These are phyloP conservation scores for Epiperipatus broadwayi DNA, from an alignment of 2,888 invertebrate species.

Conservation along the genomic window DNA sequence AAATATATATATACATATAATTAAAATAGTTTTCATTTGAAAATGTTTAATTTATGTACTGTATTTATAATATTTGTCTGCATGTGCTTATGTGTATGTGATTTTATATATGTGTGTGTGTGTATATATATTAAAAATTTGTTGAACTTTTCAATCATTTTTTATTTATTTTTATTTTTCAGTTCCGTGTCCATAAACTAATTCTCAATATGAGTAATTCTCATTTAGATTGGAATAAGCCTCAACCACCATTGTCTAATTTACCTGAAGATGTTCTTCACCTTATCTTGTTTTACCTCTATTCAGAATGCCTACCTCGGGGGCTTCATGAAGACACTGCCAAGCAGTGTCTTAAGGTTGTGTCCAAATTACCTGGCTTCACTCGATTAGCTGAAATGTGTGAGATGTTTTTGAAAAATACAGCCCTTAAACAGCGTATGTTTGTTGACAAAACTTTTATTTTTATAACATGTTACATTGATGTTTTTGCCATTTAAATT, in stretches of 20 bases:
- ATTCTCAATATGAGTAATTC: slow-evolving; percentile 38
- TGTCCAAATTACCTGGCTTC: slow-evolving; percentile 33
- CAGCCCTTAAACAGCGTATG: slow-evolving; percentile 43
- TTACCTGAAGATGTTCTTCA: slow-evolving; percentile 41
- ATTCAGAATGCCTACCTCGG: slow-evolving; percentile 42
- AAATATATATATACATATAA: no score
- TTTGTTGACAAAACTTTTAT: slow-evolving; percentile 9
- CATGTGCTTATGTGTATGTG: no score
- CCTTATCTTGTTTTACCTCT: slow-evolving; percentile 42
- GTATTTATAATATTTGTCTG: no score
- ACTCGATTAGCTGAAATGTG: slow-evolving; percentile 38
- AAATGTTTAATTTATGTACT: no score
- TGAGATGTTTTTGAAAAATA: slow-evolving; percentile 41
- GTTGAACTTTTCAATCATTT: no score
- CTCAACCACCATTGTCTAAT: slow-evolving; percentile 33
- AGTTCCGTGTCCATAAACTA: slow-evolving; percentile 35
- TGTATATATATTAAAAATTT: no score
- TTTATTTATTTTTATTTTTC: slow-evolving; percentile 16
- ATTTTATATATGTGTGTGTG: not conserved
- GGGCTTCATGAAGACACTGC: slow-evolving; percentile 40
- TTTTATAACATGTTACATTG: not conserved
- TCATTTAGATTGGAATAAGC: slow-evolving; percentile 35
- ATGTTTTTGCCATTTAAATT: not conserved
- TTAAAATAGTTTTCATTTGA: no score
- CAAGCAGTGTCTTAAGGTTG: slow-evolving; percentile 31